Percentiles rank a stretch among this genome's conserved stretches.
Conservation (phyloP, 1,140 invertebrate species). For the Heliconius congener region DNA sequence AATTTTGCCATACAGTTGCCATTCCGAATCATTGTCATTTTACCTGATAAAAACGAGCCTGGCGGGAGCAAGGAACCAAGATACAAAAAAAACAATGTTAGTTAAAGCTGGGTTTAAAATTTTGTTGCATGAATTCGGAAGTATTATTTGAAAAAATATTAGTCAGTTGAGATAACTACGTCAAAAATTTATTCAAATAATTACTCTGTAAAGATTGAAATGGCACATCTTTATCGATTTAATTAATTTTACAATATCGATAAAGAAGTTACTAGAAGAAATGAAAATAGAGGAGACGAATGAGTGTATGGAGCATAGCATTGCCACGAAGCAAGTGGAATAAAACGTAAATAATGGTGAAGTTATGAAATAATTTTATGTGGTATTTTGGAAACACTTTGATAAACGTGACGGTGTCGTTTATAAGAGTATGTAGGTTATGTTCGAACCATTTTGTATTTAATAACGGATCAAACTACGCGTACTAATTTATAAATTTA, state of each 20-base stretch:
- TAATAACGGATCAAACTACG: background rate
- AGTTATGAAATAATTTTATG: constrained; percentile 38
- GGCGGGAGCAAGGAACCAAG: constrained; percentile 83
- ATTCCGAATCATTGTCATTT: constrained; percentile 78
- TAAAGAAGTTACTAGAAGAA: constrained; percentile 34
- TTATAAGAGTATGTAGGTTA: constrained; percentile 14
- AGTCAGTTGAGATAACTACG: background rate
- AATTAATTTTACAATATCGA: constrained; percentile 18
- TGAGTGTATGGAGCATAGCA: constrained; percentile 69
- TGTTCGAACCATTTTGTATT: constrained; percentile 5
- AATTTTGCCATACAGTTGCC: constrained; percentile 78
- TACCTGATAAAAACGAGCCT: constrained; percentile 89
- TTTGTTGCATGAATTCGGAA: constrained; percentile 32
- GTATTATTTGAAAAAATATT: constrained; percentile 33
- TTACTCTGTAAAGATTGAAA: constrained; percentile 23
- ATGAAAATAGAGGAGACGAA: constrained; percentile 43
- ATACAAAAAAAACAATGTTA: constrained; percentile 75
- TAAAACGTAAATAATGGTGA: constrained; percentile 63
- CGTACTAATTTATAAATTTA: constrained; percentile 13
- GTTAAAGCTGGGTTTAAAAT: constrained; percentile 60
- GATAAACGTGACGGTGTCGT: constrained; percentile 33
- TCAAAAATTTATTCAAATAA: constrained; percentile 32
- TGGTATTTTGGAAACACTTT: constrained; percentile 41
- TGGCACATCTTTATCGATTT: constrained; percentile 23
- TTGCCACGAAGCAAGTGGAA: constrained; percentile 77